Evolutionary conservation across 2,888 invertebrate species (phyloP).

Genomic region (Brachypalpus laphriformis): DNA sequence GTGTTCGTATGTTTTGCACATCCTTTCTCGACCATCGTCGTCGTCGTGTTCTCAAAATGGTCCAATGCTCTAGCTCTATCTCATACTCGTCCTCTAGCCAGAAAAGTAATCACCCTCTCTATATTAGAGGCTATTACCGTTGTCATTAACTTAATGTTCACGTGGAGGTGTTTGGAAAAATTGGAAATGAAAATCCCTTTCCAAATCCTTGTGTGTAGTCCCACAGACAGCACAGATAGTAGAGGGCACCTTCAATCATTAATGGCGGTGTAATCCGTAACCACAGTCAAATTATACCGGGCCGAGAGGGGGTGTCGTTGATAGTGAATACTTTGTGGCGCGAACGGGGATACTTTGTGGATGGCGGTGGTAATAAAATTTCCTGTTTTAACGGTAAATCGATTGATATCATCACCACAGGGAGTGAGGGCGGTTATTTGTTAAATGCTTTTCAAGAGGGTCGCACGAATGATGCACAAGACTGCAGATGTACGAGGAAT

Average conservation of each 20-base stretch:
- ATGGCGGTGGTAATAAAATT: slow-evolving; percentile 13
- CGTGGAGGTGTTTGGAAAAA: slow-evolving; percentile 21
- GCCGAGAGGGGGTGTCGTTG: not conserved
- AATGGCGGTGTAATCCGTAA: slow-evolving; percentile 27
- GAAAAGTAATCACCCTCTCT: slow-evolving; percentile 4
- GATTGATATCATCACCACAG: slow-evolving; percentile 28
- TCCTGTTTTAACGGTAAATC: slow-evolving; percentile 32
- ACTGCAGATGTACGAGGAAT: no score
- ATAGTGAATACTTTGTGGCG: not conserved
- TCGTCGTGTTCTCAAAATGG: not conserved
- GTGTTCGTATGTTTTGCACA: not conserved
- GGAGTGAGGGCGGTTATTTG: slow-evolving; percentile 1
- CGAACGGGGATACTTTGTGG: not conserved
- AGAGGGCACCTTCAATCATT: slow-evolving; percentile 7
- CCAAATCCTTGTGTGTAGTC: not conserved
- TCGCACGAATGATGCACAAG: not conserved
- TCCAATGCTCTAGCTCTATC: not conserved
- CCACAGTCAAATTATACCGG: slow-evolving; percentile 22
- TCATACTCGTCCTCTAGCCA: not conserved
- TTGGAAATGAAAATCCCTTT: not conserved
- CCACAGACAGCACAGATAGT: not conserved
- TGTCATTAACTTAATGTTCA: slow-evolving; percentile 34
- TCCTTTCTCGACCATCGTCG: not conserved
- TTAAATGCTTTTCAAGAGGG: slow-evolving; percentile 9
- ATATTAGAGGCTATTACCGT: slow-evolving; percentile 1